A percentile compares a stretch with the other conserved stretches of the same genome.
phyloP scores from a whole-genome alignment of 2,888 invertebrate genomes.

The Encarsia formosa region DNA sequence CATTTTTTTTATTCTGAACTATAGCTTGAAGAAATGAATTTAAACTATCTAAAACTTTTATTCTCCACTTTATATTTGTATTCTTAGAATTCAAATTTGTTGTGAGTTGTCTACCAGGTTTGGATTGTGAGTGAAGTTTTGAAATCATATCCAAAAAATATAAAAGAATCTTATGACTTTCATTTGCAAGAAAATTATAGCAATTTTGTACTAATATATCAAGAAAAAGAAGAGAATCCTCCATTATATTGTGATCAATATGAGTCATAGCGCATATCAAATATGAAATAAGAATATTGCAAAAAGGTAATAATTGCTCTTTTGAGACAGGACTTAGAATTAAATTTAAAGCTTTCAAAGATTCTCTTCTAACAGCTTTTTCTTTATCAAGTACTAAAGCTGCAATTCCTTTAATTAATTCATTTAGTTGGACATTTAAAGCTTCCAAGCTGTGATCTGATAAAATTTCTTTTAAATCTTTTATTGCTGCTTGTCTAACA shows the following conservation, averaged over 20 bases:
- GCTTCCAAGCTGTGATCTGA: conserved; percentile 50
- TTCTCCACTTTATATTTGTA: conserved; percentile 75
- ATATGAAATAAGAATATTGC: conserved; percentile 72
- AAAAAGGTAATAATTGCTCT: conserved; percentile 67
- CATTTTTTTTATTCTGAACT: conserved; percentile 34
- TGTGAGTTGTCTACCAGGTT: conserved; percentile 65
- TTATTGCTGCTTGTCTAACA: conserved; percentile 63
- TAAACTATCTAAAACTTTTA: conserved; percentile 70
- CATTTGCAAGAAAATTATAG: conserved; percentile 63
- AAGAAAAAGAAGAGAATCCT: conserved; percentile 75
- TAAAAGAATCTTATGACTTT: conserved; percentile 68
- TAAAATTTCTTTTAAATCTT: conserved; percentile 60
- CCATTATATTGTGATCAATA: conserved; percentile 73
- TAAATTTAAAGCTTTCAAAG: conserved; percentile 57
- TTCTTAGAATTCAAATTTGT: conserved; percentile 68
- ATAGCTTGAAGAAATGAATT: conserved; percentile 58
- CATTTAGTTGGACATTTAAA: conserved; percentile 60
- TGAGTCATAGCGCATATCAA: conserved; percentile 88
- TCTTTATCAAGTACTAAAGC: conserved; percentile 72
- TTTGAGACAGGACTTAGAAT: conserved; percentile 51
- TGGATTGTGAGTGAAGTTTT: conserved; percentile 61
- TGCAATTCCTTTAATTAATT: conserved; percentile 66
- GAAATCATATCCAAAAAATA: conserved; percentile 85
- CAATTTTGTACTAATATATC: conserved; percentile 70
- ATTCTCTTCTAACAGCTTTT: conserved; percentile 57